Conservation (phyloP, 2,888 invertebrate genomes). For the Bhutanitis thaidina region DNA sequence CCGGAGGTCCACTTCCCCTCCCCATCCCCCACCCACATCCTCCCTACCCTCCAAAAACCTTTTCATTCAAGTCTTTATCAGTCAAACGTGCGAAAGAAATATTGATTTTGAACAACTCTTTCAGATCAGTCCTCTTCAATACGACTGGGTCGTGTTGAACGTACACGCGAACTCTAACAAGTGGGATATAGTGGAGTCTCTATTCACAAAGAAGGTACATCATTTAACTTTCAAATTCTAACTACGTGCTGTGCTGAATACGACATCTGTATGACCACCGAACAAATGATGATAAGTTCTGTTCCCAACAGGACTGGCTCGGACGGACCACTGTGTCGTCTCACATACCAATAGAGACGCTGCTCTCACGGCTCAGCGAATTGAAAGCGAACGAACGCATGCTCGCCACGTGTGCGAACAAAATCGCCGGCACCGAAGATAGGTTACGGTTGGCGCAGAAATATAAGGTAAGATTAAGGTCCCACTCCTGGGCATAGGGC, state of each 20-base stretch:
- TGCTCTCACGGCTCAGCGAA: slow-evolving; percentile 51
- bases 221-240: background rate
- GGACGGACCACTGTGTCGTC: slow-evolving; percentile 68
- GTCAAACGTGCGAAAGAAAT: too few relatives aligned
- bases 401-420: slow-evolving; percentile 77
- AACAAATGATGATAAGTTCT: too few relatives aligned
- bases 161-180: slow-evolving; percentile 79
- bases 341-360: slow-evolving; percentile 59
- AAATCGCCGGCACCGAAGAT: slow-evolving; percentile 77
- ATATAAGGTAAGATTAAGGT: slow-evolving; percentile 60
- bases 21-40: too few relatives aligned
- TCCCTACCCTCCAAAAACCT: too few relatives aligned
- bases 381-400: slow-evolving; percentile 53
- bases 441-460: slow-evolving; percentile 81
- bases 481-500: too few relatives aligned
- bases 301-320: slow-evolving; percentile 69
- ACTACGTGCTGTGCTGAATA: too few relatives aligned
- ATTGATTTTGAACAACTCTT: slow-evolving; percentile 8
- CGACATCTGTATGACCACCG: too few relatives aligned
- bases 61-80: too few relatives aligned
- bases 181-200: slow-evolving; percentile 82
- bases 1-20: too few relatives aligned
- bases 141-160: slow-evolving; percentile 85
- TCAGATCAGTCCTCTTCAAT: slow-evolving; percentile 80
- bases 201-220: slow-evolving; percentile 82